Conservation (phyloP, 2,113 vertebrate genomes). For the Elaphurus davidianus region DNA sequence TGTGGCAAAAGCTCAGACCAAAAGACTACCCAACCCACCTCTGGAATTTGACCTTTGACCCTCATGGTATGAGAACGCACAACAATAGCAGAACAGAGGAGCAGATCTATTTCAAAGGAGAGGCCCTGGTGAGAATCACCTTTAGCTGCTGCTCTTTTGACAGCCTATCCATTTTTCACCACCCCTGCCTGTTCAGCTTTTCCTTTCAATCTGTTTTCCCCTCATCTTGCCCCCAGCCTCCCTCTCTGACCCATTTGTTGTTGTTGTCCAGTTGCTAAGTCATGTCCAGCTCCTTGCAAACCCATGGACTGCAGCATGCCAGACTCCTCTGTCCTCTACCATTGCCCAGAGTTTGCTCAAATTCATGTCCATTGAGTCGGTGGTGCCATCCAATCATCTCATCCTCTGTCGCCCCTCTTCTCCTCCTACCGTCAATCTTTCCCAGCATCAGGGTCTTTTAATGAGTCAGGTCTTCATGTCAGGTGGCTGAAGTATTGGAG, state of each 20-base stretch:
- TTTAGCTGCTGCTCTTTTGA: not conserved
- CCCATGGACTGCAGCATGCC: not conserved
- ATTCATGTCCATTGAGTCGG: not conserved
- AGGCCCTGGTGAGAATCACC: not conserved
- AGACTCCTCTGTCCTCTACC: not conserved
- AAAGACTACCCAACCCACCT: not conserved
- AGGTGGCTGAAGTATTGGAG: not conserved
- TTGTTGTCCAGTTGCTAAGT: not conserved
- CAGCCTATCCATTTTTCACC: too few relatives aligned
- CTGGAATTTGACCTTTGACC: constrained; percentile 10
- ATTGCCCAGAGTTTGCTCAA: not conserved
- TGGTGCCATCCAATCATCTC: not conserved
- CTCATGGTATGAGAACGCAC: accelerated
- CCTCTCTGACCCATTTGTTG: not conserved
- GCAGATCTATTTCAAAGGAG: not conserved
- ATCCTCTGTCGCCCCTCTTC: not conserved
- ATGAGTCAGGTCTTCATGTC: not conserved
- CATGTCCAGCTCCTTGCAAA: not conserved
- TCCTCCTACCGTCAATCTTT: not conserved
- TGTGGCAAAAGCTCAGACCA: not conserved
- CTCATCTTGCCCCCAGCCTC: not conserved
- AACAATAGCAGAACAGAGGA: not conserved
- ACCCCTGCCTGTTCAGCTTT: not conserved
- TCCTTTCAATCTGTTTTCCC: accelerated
- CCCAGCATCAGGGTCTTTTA: not conserved